phyloP scores from a whole-genome alignment of 1,140 invertebrate species.

The Lethocerus indicus region DNA sequence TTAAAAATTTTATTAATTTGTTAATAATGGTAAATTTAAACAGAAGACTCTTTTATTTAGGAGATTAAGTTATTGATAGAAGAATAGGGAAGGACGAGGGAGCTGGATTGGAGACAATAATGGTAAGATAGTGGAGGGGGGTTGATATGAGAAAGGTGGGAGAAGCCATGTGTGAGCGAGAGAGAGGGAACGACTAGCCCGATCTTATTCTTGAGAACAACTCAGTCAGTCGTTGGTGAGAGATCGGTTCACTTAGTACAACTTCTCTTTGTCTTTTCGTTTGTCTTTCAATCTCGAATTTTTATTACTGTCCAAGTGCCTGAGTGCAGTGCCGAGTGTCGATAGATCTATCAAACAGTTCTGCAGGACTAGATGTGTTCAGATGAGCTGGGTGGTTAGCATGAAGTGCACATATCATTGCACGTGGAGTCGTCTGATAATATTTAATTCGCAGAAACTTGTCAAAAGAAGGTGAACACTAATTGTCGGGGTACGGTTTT shows the following conservation, averaged over 20 bases:
- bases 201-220: neutral
- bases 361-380: conserved; percentile 14
- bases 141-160: too few species aligned
- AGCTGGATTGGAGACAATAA: too few species aligned
- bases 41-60: too few species aligned
- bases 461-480: conserved; percentile 59
- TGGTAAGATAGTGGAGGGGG: too few species aligned
- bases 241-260: neutral
- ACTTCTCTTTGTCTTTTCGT: neutral
- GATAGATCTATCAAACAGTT: neutral
- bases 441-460: conserved; percentile 75
- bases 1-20: too few species aligned
- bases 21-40: too few species aligned
- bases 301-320: neutral
- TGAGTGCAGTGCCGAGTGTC: neutral
- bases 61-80: too few species aligned
- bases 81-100: too few species aligned
- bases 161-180: too few species aligned
- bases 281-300: neutral
- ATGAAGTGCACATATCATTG: conserved; percentile 63
- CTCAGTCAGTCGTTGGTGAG: neutral
- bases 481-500: neutral
- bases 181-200: too few species aligned
- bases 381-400: conserved; percentile 18
- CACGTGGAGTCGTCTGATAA: conserved; percentile 77